A percentile compares a stretch with the other conserved stretches of the same genome.
phyloP scores from a whole-genome alignment of 2,113 vertebrate species.

The Neodontobutis hainanensis region DNA sequence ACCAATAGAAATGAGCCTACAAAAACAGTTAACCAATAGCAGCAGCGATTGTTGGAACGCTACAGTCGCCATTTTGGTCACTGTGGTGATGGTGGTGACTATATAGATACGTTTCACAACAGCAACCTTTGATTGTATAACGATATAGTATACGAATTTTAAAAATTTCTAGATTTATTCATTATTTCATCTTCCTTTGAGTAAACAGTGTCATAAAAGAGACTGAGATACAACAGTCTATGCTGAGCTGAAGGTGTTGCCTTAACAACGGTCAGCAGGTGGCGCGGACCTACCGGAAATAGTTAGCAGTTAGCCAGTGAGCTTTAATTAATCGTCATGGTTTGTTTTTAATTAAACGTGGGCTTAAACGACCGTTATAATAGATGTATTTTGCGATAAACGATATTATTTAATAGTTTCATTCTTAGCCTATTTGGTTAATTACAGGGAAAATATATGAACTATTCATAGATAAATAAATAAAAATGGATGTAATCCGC shows the following conservation, averaged over 20 bases:
- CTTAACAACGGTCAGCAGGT: neutral
- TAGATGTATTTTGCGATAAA: too few relatives aligned
- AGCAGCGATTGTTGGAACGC: slow-evolving; percentile 27
- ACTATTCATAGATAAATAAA: too few relatives aligned
- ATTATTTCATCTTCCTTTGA: neutral
- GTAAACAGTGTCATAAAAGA: neutral
- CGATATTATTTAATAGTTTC: too few relatives aligned
- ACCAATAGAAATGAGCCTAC: slow-evolving; percentile 52
- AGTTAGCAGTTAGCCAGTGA: neutral
- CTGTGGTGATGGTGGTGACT: neutral
- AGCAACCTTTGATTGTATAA: neutral
- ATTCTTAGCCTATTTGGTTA: too few relatives aligned
- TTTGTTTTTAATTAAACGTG: neutral
- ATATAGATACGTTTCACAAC: slow-evolving; percentile 10
- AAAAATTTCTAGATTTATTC: neutral
- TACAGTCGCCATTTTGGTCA: slow-evolving; percentile 65
- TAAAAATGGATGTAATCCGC: too few relatives aligned
- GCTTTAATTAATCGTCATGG: neutral
- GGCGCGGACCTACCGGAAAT: neutral
- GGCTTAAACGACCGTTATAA: too few relatives aligned
- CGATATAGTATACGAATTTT: neutral
- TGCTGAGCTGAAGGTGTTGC: neutral
- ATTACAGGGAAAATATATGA: too few relatives aligned
- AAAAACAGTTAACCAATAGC: slow-evolving; percentile 46
- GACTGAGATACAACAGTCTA: too few relatives aligned